Conservation (phyloP, 2,888 invertebrate genomes). For the Allophyes oxyacanthae region DNA sequence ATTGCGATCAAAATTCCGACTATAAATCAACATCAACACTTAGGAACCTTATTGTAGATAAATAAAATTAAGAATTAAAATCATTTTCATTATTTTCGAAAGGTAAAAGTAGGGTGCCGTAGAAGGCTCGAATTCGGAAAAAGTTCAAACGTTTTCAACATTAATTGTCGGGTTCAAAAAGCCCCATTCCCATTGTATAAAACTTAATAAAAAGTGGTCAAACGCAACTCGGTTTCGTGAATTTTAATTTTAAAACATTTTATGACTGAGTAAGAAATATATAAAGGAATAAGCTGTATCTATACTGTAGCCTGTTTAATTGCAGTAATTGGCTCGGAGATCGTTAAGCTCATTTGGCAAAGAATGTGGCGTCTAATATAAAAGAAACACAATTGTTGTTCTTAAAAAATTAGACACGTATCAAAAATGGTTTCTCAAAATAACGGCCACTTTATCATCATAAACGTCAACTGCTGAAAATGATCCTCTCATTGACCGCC, state of each 20-base stretch:
- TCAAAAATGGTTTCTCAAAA: too few relatives aligned
- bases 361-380: constrained; percentile 14
- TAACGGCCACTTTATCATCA: too few relatives aligned
- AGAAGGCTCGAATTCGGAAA: constrained; percentile 3
- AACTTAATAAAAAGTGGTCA: constrained; percentile 26
- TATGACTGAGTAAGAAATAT: neutral
- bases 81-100: too few relatives aligned
- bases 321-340: constrained; percentile 17
- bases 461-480: too few relatives aligned
- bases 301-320: constrained; percentile 6
- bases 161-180: constrained; percentile 27
- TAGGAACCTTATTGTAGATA: too few relatives aligned
- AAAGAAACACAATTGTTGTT: neutral
- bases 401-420: too few relatives aligned
- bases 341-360: constrained; percentile 20
- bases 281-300: neutral
- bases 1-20: too few relatives aligned
- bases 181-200: constrained; percentile 15
- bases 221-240: constrained; percentile 5
- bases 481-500: too few relatives aligned
- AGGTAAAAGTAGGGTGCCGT: too few relatives aligned
- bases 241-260: constrained; percentile 18
- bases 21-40: too few relatives aligned
- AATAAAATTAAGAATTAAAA: too few relatives aligned
- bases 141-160: constrained; percentile 38